phyloP scores from a whole-genome alignment of 2,113 vertebrate genomes.

The Henicopernis longicauda region DNA sequence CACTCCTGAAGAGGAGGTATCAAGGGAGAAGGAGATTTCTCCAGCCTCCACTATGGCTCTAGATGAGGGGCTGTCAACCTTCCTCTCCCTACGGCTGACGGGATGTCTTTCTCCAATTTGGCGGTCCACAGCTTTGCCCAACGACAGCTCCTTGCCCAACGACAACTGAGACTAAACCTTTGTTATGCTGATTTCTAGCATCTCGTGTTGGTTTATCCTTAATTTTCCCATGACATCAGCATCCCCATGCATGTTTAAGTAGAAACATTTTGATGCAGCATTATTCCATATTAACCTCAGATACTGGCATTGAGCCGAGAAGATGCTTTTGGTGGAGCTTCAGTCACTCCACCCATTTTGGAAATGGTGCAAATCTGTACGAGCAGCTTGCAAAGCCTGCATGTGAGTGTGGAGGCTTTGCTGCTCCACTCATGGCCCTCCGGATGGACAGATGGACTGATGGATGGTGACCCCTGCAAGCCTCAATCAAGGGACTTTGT shows the following conservation, averaged over 20 bases:
- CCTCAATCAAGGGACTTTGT: neutral
- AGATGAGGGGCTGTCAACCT: neutral
- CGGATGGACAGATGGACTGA: neutral
- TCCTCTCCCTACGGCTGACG: neutral
- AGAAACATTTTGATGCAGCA: neutral
- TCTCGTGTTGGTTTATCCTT: neutral
- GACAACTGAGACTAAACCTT: neutral
- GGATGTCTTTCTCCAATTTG: neutral
- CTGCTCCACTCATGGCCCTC: rapidly evolving
- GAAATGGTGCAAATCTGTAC: neutral
- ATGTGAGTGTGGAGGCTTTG: neutral
- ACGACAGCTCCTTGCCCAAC: neutral
- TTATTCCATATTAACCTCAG: neutral
- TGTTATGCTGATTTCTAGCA: neutral
- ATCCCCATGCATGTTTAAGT: rapidly evolving
- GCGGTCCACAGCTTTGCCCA: neutral
- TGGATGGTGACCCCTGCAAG: neutral
- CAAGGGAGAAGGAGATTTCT: neutral
- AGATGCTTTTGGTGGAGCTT: neutral
- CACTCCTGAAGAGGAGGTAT: neutral
- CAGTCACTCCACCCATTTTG: neutral
- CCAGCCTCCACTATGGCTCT: neutral
- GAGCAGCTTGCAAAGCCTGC: neutral
- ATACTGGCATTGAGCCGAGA: rapidly evolving
- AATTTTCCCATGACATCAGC: neutral